Percentiles rank a stretch among this genome's conserved stretches.
phyloP scores from a whole-genome alignment of 2,113 vertebrate genomes.

The Brachyhypopomus occidentalis region DNA sequence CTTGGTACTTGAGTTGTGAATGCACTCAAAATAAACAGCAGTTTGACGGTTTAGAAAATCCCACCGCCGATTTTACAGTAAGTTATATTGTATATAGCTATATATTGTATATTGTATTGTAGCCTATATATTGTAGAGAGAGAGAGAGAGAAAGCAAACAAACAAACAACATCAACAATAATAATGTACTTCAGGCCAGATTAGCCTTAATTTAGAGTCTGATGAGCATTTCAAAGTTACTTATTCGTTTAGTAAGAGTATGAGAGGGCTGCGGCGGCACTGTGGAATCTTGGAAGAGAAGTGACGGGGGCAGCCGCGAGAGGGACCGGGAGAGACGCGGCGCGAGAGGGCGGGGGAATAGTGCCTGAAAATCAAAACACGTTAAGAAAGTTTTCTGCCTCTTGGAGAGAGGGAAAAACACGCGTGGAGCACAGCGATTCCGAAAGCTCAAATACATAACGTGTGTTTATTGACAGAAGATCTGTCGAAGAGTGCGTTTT shows the following conservation, averaged over 20 bases:
- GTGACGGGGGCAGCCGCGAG: not conserved
- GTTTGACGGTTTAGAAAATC: too few relatives aligned
- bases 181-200: too few relatives aligned
- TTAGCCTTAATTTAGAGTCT: too few relatives aligned
- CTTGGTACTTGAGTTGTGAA: too few relatives aligned
- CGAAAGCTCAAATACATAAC: not conserved
- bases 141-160: too few relatives aligned
- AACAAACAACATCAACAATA: too few relatives aligned
- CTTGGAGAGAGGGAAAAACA: conserved; percentile 4
- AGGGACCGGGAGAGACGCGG: conserved; percentile 14
- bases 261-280: not conserved
- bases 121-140: too few relatives aligned
- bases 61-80: too few relatives aligned
- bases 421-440: conserved; percentile 2
- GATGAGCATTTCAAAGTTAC: too few relatives aligned
- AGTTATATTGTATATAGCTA: too few relatives aligned
- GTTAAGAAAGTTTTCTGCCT: conserved; percentile 38
- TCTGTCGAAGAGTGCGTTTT: not conserved
- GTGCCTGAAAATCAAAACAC: conserved; percentile 42
- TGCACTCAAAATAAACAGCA: too few relatives aligned
- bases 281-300: not conserved
- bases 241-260: not conserved
- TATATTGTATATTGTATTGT: too few relatives aligned
- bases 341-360: conserved; percentile 12
- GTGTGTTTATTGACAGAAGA: not conserved